Evolutionary conservation across 2,797 vertebrate species (phyloP).

Genomic region (Squalus acanthias): DNA sequence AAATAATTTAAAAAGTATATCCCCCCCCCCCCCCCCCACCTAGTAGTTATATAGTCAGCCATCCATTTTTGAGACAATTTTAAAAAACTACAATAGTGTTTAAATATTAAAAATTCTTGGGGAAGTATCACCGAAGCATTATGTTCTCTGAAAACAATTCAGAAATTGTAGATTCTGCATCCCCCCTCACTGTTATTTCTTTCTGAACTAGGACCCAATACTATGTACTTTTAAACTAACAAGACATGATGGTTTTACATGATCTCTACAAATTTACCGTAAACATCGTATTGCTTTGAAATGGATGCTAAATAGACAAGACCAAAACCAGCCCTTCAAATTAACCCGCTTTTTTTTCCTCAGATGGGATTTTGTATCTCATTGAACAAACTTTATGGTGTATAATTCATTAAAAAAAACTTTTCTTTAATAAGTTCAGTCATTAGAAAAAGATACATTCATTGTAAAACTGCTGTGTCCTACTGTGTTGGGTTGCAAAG

Average conservation of each 20-base stretch:
- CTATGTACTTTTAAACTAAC: slow-evolving; percentile 1
- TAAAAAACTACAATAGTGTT: slow-evolving; percentile 31
- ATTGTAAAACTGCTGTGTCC: slow-evolving; percentile 22
- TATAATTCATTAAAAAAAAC: neutral
- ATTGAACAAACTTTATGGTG: slow-evolving; percentile 13
- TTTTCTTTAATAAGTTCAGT: slow-evolving; percentile 10
- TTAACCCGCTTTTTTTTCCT: slow-evolving; percentile 64
- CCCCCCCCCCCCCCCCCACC: neutral
- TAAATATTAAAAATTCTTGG: slow-evolving; percentile 24
- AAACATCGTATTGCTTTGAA: slow-evolving; percentile 62
- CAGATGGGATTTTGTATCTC: slow-evolving; percentile 26
- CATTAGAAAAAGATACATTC: slow-evolving; percentile 38
- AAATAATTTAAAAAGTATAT: slow-evolving; percentile 30
- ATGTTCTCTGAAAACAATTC: neutral
- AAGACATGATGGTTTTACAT: slow-evolving; percentile 31
- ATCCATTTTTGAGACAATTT: neutral
- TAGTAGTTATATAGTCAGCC: slow-evolving; percentile 33
- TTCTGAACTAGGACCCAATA: neutral
- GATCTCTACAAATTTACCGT: slow-evolving; percentile 23
- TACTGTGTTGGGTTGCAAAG: neutral
- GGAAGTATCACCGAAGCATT: neutral
- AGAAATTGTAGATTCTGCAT: slow-evolving; percentile 21
- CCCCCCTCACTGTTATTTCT: neutral
- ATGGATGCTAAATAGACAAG: slow-evolving; percentile 60
- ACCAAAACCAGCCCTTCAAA: slow-evolving; percentile 78